Evolutionary conservation across 2,888 invertebrate genomes (phyloP), one percentile per base, ranked within the genome.

Genomic region (Parelbella ahira): DNA sequence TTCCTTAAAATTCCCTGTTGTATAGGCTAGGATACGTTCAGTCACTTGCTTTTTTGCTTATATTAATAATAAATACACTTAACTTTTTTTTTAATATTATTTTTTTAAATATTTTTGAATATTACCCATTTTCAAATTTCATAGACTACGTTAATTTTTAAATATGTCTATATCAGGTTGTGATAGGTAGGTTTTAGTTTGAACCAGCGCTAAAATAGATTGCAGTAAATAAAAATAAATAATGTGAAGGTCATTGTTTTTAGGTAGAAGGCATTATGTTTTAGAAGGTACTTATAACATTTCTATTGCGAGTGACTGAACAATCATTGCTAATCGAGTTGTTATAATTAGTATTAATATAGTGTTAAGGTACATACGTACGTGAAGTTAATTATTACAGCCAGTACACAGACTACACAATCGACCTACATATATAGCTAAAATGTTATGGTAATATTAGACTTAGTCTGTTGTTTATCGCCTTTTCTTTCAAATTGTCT

Each of bases 261-360:
- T 15, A 15, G 15, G 15, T 15, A 15, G 4, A 15, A 15, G 15
- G 2, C 15, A 15, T n/a, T n/a, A n/a, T n/a, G n/a, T n/a, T n/a
- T n/a, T n/a, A n/a, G n/a, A n/a, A n/a, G n/a, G n/a, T n/a, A n/a
- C n/a, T n/a, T n/a, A 15, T 3, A 2, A 15, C 15, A 15, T 4
- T 15, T 15, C 15, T 20, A 29, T 23, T 15, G 4, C 23, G 11
- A 38, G 37, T 29, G 23, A 38, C 23, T 30, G 30, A 37, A 15
- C 20, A 18, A 18, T 11, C 7, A 32, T 11, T 7, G 7, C 9
- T 27, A 8, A 6, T 24, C 10, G 7, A 25, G 24, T 36, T 36
- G 37, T 37, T 38, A 38, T 38, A 30, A 29, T 13, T 38, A 30
- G 21, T 38, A 24, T 38, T 23, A 29, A 18, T 11, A 29, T 37